Evolutionary conservation across 2,888 invertebrate species (phyloP).

Genomic region (Ophion obscuratus): DNA sequence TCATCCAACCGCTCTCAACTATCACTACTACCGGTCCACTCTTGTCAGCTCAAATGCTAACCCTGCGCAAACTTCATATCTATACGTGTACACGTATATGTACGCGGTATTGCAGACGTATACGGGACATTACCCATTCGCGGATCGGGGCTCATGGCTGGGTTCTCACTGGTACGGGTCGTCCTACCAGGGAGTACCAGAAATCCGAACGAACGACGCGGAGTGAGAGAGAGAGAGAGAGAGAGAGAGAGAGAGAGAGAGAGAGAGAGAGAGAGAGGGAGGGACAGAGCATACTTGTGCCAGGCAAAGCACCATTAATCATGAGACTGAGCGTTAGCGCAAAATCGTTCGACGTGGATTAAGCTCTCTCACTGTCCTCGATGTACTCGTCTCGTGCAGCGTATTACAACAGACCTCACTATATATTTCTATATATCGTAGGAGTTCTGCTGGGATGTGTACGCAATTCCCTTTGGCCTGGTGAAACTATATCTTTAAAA

Average conservation of each 20-base stretch:
- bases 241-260: constrained; percentile 37
- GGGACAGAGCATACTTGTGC: constrained; percentile 49
- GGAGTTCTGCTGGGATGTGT: neutral
- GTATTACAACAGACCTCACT: constrained; percentile 2
- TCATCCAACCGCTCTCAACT: constrained; percentile 43
- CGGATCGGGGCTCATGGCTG: constrained; percentile 39
- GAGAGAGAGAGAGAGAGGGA: neutral
- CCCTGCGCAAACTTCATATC: constrained; percentile 20
- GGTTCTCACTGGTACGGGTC: constrained; percentile 33
- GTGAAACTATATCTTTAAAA: too few species aligned
- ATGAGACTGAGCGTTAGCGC: constrained; percentile 63
- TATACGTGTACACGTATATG: constrained; percentile 1
- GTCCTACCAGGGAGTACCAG: constrained; percentile 35
- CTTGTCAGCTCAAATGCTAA: constrained; percentile 31
- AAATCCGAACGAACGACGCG: constrained; percentile 49
- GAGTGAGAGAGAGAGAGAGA: constrained; percentile 33
- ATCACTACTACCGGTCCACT: constrained; percentile 10
- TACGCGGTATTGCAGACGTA: constrained; percentile 39
- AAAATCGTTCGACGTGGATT: constrained; percentile 71
- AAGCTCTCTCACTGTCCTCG: constrained; percentile 67
- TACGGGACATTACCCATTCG: constrained; percentile 58
- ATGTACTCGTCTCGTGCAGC: constrained; percentile 51
- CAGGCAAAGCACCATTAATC: constrained; percentile 67
- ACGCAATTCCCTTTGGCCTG: too few species aligned
- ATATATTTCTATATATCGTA: neutral